Conservation (phyloP, 2,888 invertebrate species). For the Macaria liturata region DNA sequence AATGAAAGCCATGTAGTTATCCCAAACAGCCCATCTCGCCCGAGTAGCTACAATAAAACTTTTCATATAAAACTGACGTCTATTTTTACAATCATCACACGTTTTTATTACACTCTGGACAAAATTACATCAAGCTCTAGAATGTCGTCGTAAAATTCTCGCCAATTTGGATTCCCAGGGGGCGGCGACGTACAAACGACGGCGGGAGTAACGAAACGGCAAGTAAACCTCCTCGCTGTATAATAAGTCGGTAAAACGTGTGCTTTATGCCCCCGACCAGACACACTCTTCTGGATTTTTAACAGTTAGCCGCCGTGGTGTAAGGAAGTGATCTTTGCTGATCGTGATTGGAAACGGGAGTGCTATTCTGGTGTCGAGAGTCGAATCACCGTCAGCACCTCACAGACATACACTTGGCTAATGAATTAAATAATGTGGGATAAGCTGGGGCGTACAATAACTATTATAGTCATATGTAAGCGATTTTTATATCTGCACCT, state of each 20-base stretch:
- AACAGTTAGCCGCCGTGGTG: too few relatives aligned
- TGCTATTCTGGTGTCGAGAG: too few relatives aligned
- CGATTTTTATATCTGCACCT: too few relatives aligned
- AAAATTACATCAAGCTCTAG: slow-evolving; percentile 50
- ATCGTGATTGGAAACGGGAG: too few relatives aligned
- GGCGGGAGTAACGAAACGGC: slow-evolving; percentile 49
- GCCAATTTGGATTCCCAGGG: slow-evolving; percentile 70
- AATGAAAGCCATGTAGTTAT: slow-evolving; percentile 5
- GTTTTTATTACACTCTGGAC: slow-evolving; percentile 36
- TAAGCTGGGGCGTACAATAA: too few relatives aligned
- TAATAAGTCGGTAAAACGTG: slow-evolving; percentile 70
- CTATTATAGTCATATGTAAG: too few relatives aligned
- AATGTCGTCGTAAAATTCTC: slow-evolving; percentile 66
- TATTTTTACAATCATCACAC: slow-evolving; percentile 27
- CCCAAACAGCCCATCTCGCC: slow-evolving; percentile 7
- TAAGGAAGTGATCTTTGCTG: too few relatives aligned
- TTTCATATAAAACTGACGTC: slow-evolving; percentile 17
- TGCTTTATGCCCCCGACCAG: slow-evolving; percentile 59
- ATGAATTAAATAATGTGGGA: too few relatives aligned
- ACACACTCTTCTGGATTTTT: slow-evolving; percentile 28
- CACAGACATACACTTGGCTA: too few relatives aligned
- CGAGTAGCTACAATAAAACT: slow-evolving; percentile 16
- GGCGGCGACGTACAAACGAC: slow-evolving; percentile 55
- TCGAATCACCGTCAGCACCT: too few relatives aligned
- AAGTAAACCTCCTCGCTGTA: slow-evolving; percentile 53